These are phyloP conservation scores for Indicator indicator DNA, from an alignment of 2,113 vertebrate genomes.

Conservation along the genomic window DNA sequence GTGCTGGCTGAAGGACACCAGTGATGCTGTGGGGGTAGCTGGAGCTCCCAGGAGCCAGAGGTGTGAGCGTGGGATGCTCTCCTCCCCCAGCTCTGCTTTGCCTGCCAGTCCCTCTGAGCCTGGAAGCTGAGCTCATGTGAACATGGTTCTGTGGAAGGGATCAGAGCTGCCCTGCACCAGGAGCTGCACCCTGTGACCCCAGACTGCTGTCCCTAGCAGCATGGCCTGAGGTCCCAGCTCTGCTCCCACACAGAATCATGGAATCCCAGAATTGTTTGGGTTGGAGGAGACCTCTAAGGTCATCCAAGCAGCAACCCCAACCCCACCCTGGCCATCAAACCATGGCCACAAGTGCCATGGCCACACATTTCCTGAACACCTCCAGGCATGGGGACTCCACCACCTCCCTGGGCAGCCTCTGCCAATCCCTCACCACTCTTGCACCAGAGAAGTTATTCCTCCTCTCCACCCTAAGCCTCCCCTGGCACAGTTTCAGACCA, in stretches of 20 bases:
- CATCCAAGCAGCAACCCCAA: no score
- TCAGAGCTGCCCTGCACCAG: accelerated
- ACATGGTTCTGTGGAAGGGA: neutral
- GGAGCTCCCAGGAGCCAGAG: neutral
- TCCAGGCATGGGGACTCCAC: no score
- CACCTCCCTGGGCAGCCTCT: no score
- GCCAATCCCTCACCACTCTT: no score
- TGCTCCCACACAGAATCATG: no score
- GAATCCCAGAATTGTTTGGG: no score
- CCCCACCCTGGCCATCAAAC: no score
- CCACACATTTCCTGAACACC: no score
- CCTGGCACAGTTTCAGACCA: neutral
- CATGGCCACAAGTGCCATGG: no score
- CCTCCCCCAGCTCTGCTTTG: neutral
- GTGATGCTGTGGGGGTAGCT: neutral
- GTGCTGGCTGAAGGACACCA: neutral
- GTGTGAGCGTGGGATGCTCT: neutral
- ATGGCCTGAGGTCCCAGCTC: accelerated
- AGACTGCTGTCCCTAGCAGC: neutral
- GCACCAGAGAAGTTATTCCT: no score
- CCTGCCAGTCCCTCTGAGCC: neutral
- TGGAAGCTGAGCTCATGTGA: neutral
- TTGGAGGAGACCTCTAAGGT: no score
- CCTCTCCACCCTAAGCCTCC: no score
- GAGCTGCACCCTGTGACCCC: neutral